Conservation (phyloP, 1,140 invertebrate genomes). For the Pseudoatta argentina region DNA sequence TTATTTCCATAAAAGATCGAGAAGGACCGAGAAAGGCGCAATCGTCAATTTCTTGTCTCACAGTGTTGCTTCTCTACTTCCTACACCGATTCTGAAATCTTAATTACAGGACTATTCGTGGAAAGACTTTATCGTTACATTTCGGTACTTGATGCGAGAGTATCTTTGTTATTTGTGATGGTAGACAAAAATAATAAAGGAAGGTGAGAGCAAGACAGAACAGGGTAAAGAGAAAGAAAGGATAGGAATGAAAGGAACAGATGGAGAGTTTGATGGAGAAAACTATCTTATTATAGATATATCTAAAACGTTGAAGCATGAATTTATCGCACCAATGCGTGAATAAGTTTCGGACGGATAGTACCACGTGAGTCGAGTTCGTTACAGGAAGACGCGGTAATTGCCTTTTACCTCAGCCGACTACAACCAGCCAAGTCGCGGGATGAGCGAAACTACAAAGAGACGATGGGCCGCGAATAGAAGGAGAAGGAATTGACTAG, state of each 20-base stretch:
- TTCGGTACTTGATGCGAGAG: slow-evolving; percentile 24
- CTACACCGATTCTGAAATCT: slow-evolving; percentile 21
- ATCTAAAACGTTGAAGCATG: slow-evolving; percentile 28
- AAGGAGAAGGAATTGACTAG: neutral
- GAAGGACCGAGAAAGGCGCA: neutral
- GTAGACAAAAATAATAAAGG: neutral
- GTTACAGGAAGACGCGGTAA: slow-evolving; percentile 65
- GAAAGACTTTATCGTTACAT: neutral
- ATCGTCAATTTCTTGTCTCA: slow-evolving; percentile 19
- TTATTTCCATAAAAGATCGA: slow-evolving; percentile 11
- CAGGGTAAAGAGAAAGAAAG: neutral
- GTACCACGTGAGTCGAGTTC: slow-evolving; percentile 66
- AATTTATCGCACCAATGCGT: slow-evolving; percentile 67
- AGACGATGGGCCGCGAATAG: slow-evolving; percentile 13
- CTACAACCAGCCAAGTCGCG: slow-evolving; percentile 63
- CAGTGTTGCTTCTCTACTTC: neutral
- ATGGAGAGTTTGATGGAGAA: neutral
- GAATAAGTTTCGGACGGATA: slow-evolving; percentile 60
- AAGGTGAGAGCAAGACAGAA: neutral
- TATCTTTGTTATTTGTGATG: neutral
- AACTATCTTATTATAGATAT: slow-evolving; percentile 25
- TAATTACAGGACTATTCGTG: slow-evolving; percentile 32
- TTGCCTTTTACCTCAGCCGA: slow-evolving; percentile 64
- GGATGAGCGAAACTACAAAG: slow-evolving; percentile 68
- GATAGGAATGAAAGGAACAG: no score